phyloP scores from a whole-genome alignment of 2,888 invertebrate genomes.

The Acronicta psi region DNA sequence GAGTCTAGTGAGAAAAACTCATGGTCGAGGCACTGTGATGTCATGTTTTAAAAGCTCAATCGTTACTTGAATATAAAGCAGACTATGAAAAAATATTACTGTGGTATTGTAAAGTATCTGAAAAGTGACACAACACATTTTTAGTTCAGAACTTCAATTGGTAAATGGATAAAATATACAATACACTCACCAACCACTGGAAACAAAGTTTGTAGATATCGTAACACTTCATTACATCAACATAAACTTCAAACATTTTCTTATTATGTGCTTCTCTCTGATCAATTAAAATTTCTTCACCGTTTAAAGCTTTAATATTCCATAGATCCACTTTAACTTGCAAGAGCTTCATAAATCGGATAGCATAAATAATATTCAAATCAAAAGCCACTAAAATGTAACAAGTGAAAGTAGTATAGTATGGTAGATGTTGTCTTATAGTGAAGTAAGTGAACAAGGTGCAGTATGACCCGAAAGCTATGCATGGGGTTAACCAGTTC shows the following conservation, averaged over 20 bases:
- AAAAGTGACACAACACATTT: slow-evolving; percentile 1
- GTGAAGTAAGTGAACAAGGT: not conserved
- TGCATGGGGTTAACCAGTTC: slow-evolving; percentile 7
- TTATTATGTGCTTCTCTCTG: not conserved
- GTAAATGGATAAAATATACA: slow-evolving; percentile 2
- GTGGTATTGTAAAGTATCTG: slow-evolving; percentile 28
- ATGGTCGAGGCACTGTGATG: no score
- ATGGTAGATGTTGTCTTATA: not conserved
- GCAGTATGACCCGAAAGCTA: not conserved
- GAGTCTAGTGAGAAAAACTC: no score
- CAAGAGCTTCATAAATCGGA: slow-evolving; percentile 19
- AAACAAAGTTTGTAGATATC: slow-evolving; percentile 2
- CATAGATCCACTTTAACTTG: slow-evolving; percentile 25
- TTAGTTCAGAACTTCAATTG: not conserved
- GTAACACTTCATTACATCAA: slow-evolving; percentile 26
- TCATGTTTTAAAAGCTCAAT: slow-evolving; percentile 1
- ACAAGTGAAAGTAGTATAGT: not conserved
- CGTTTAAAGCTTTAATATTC: slow-evolving; percentile 25
- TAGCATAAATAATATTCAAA: slow-evolving; percentile 20
- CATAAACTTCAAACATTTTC: slow-evolving; percentile 20
- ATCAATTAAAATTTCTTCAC: not conserved
- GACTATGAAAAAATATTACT: slow-evolving; percentile 5
- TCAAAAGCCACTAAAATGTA: slow-evolving; percentile 15
- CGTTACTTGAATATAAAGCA: slow-evolving; percentile 11
- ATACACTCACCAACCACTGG: slow-evolving; percentile 19